A percentile compares a stretch with the other conserved stretches of the same genome.
phyloP scores from a whole-genome alignment of 1,140 invertebrate species.

The Penaeus japonicus region DNA sequence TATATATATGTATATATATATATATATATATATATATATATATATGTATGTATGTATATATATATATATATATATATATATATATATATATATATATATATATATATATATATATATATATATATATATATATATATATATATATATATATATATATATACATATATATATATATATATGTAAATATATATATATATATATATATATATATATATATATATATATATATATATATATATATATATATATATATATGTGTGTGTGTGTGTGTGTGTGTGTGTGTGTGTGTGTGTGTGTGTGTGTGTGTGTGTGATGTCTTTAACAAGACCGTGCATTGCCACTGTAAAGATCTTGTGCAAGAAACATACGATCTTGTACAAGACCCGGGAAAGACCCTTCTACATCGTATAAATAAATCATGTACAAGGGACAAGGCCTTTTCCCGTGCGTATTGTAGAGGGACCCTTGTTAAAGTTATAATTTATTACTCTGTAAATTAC shows the following conservation, averaged over 20 bases:
- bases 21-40: neutral
- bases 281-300: too few species aligned
- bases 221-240: constrained; percentile 20
- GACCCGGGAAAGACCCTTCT: too few species aligned
- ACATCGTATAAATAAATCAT: too few species aligned
- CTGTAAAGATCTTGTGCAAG: too few species aligned
- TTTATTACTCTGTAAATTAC: too few species aligned
- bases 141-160: constrained; percentile 3
- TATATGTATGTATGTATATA: neutral
- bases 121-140: constrained; percentile 22
- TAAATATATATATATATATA: neutral
- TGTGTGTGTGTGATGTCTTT: too few species aligned
- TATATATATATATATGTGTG: constrained; percentile 2
- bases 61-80: neutral
- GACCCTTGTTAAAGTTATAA: too few species aligned
- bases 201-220: neutral
- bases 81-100: constrained; percentile 22
- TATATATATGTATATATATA: constrained; percentile 7
- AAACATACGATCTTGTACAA: too few species aligned
- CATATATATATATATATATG: neutral
- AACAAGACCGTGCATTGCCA: too few species aligned
- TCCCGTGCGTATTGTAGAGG: too few species aligned
- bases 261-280: too few species aligned
- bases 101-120: constrained; percentile 22
- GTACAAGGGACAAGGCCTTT: too few species aligned